Evolutionary conservation across 2,797 vertebrate genomes (phyloP).

Genomic region (Telmatherina bonti): DNA sequence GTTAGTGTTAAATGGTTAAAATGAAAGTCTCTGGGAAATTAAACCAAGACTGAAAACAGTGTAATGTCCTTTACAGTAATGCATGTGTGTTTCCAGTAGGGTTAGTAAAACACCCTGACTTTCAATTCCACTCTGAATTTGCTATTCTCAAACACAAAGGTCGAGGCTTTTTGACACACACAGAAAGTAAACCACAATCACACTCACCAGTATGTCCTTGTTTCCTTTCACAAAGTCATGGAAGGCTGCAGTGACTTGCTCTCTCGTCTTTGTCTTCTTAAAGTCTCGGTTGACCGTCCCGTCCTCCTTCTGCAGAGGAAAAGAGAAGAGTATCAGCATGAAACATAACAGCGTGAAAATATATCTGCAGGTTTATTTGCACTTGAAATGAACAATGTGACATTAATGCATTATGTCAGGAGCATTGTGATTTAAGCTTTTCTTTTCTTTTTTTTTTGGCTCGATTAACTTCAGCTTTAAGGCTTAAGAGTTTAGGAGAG

Average conservation of each 20-base stretch:
- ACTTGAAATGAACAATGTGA: neutral
- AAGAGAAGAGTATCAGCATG: neutral
- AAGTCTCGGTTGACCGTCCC: conserved; percentile 97
- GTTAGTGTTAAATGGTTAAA: conserved; percentile 4
- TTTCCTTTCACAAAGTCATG: conserved; percentile 93
- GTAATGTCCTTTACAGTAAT: neutral
- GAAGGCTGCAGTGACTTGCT: conserved; percentile 92
- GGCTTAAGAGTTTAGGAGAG: neutral
- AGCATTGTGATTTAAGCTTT: neutral
- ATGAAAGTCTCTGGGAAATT: conserved; percentile 18
- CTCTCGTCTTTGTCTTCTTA: conserved; percentile 95
- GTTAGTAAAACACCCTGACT: conserved; percentile 18
- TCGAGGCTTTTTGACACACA: conserved; percentile 7
- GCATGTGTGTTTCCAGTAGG: conserved; percentile 21
- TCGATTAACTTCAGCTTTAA: neutral
- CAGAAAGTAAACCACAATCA: conserved; percentile 4
- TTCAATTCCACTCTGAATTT: conserved; percentile 25
- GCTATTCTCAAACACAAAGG: conserved; percentile 12
- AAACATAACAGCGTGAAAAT: neutral
- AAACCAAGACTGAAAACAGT: neutral
- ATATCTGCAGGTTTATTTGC: neutral
- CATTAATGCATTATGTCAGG: neutral
- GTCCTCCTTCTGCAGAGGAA: conserved; percentile 89
- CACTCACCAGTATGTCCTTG: conserved; percentile 89
- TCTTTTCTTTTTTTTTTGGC: neutral